Base-by-base conservation (phyloP, 2,888 invertebrate species). In the Polydrusus tereticollis region DNA sequence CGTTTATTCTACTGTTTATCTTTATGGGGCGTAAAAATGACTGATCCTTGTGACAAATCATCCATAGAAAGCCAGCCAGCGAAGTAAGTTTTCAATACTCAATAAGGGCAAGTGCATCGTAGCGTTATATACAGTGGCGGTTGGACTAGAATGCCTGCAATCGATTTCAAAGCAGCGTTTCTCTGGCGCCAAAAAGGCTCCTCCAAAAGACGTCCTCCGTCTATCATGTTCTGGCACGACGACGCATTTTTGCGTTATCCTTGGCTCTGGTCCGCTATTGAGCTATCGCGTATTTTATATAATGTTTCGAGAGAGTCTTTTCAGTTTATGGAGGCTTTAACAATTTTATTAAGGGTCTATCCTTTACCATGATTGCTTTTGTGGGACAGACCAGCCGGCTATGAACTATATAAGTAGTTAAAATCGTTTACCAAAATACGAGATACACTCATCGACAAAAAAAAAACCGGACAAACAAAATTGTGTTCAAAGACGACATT, bases 121-220 rank as follows among this genome's bases (percentile, higher is more conserved):
- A 64, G 63, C 63, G 63, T 64, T 64, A 52, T 43, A 60, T 45
- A 60, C 52, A 64, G 47, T 52, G 63, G 21, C 63, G 50, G 50
- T 64, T 52, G 50, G 52, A 52, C 63, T 1, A 59, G 26, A 21
- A 62, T 52, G 36, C 8, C n/a, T 63, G 36, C 63, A 50, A 64
- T 64, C 63, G 63, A 64, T 64, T 52, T 18, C n/a, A 12, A 18
- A 38, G 38, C 63, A 21, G 52, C 52, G 50, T 33, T 38, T 50
- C 52, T 29, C 33, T 62, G 62, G 63, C 63, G 63, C 52, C 63
- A 64, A 36, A 38, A 38, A 52, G 63, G 21, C 63, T 64, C 23
- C 50, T 64, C 23, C 18, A n/a, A 38, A 38, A 58, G 58, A 58
- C 38, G 43, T 59, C 59, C 43, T 59, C 23, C 59, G 59, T 43